phyloP scores from a whole-genome alignment of 2,113 vertebrate genomes.

The Corythornis madagascariensis region DNA sequence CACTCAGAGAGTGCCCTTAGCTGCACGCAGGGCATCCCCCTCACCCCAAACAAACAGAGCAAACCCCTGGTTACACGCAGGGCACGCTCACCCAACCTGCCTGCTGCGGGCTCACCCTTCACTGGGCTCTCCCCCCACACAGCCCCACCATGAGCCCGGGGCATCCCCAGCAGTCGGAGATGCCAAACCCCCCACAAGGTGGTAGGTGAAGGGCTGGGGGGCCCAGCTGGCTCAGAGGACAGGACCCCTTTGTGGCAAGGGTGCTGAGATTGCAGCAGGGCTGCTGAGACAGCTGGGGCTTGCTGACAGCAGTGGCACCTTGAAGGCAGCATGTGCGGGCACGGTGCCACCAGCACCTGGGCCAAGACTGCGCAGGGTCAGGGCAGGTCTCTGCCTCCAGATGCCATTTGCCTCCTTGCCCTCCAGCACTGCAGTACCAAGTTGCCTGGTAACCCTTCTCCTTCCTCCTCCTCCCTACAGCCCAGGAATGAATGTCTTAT shows the following conservation, averaged over 20 bases:
- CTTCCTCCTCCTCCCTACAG: not conserved
- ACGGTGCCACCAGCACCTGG: rapidly evolving
- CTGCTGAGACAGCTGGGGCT: not conserved
- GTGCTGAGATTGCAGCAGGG: not conserved
- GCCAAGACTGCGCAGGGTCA: not conserved
- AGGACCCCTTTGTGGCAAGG: not conserved
- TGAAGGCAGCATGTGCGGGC: rapidly evolving
- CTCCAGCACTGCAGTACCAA: not conserved
- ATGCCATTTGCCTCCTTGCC: not conserved
- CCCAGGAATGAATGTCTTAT: not conserved
- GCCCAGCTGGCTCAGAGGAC: not conserved
- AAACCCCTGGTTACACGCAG: rapidly evolving
- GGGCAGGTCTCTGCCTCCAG: not conserved
- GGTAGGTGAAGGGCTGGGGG: not conserved
- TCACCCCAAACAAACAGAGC: not conserved
- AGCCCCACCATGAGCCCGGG: not conserved
- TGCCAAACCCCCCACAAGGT: too few relatives aligned
- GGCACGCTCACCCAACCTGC: not conserved
- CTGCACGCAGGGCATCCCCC: too few relatives aligned
- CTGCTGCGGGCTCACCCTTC: not conserved
- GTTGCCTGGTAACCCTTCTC: not conserved
- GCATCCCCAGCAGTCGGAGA: not conserved
- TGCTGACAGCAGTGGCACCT: not conserved
- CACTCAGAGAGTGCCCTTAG: too few relatives aligned
- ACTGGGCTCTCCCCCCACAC: too few relatives aligned